Base-by-base conservation (phyloP, 2,888 invertebrate genomes). In the Torymus auratus region DNA sequence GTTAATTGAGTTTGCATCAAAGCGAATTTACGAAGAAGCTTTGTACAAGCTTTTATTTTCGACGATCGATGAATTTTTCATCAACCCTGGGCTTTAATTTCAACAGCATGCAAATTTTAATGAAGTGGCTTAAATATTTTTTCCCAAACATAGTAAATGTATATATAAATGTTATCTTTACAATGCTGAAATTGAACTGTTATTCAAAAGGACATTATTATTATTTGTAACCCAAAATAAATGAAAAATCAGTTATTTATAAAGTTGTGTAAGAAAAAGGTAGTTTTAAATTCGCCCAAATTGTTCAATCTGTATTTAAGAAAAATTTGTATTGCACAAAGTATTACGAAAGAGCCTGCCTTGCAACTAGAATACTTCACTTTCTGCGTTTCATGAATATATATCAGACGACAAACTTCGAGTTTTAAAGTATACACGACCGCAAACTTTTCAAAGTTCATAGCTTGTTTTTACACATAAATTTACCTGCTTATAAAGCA, bases 311-410 rank as follows among this genome's bases (percentile, higher is more conserved):
- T 64, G 61, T 71, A 60, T 67, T 71, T 13, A 23, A 55, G 28
- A 53, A 76, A 77, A 73, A 69, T 74, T 50, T 20, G 58, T 52
- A 62, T 55, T 60, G 15, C 20, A n/a, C 65, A 71, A 71, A 60
- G 58, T 70, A 76, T 65, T 70, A 75, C 55, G 61, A 56, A 60
- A 50, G 50, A 69, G n/a, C 64, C 52, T 65, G 65, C 58, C 61
- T 67, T 41, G 58, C 28, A 73, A 50, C 28, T 61, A 62, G 55
- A 69, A 56, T 64, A 58, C 62, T 52, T 65, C 52, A 71, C 77
- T 64, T 71, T 71, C 60, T 60, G 23, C 53, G 55, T 67, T 65
- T 75, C 71, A 80, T 80, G 80, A 80, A 80, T 80, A 80, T 80
- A 80, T 80, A 80, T 58, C 52, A 60, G 69, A 70, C 62, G 68